These are phyloP conservation scores for Indri indri DNA, from an alignment of 2,113 vertebrate genomes.

Conservation along the genomic window DNA sequence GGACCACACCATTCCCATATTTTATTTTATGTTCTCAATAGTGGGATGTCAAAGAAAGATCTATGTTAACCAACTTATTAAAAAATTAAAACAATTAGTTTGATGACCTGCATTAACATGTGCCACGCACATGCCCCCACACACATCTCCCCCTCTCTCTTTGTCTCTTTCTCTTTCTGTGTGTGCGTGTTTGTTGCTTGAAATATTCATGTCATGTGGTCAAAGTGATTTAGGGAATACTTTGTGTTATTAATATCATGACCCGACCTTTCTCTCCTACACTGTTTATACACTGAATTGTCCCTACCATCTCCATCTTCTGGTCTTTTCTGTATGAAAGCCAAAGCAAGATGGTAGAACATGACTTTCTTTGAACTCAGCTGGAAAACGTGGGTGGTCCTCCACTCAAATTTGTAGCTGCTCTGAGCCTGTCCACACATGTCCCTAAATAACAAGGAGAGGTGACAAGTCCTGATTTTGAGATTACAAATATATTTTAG, in stretches of 20 bases:
- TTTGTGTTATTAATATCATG: neutral
- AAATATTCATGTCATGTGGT: neutral
- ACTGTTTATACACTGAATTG: neutral
- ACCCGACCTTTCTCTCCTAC: neutral
- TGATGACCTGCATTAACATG: neutral
- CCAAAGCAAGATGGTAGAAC: neutral
- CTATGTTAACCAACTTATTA: neutral
- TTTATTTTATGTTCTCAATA: conserved; percentile 43
- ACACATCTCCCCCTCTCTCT: neutral
- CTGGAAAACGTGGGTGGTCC: neutral
- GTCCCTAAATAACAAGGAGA: neutral
- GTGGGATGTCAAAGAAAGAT: neutral
- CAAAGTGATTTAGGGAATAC: neutral
- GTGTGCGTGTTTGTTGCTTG: neutral
- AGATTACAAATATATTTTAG: conserved; percentile 5
- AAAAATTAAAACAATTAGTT: conserved; percentile 30
- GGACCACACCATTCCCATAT: neutral
- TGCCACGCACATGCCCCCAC: neutral
- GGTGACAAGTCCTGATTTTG: neutral
- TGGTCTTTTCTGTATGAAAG: neutral
- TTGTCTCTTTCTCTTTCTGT: neutral
- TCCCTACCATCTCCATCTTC: neutral
- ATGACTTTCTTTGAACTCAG: neutral
- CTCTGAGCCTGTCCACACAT: neutral
- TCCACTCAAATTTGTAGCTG: neutral